Evolutionary conservation across 2,797 vertebrate genomes (phyloP), one percentile per base, ranked within the genome.

Genomic region (Carapus acus): DNA sequence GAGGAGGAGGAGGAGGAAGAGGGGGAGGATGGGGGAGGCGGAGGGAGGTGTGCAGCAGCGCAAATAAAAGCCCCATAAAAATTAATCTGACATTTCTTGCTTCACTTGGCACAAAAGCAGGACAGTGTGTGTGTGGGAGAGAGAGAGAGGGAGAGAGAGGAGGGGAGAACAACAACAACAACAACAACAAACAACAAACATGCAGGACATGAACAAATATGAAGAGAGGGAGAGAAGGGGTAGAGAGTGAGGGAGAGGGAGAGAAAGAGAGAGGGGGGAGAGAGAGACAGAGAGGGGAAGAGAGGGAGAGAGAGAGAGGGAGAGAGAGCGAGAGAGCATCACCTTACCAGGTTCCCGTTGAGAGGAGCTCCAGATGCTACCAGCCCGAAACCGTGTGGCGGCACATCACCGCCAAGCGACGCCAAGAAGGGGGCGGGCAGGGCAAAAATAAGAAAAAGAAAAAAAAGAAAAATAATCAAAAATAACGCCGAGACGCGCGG

Each of bases 311-410:
- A 62, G 15, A 14, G 15, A 14, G 15, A 14, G 15, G 9, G 24
- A 27, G 24, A 27, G 24, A 4, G 24, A 27, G 24, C 4, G 24
- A 27, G 18, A 41, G 73, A 86, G 90, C 80, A 80, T 82, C 86
- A 93, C 92, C 91, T n/a, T 95, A 95, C 93, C 93, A 85, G 90
- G 85, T 73, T 91, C 89, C 90, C 81, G 88, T 83, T 76, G 80
- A 84, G 81, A 81, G 78, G 74, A 83, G 90, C 87, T 87, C 88
- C 89, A 90, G 90, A 88, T 88, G 88, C 88, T 91, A 90, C 84
- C 89, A 91, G 90, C 83, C 88, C 85, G 91, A 85, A 85, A 88
- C 87, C 87, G 90, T 82, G 89, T 83, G 85, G 87, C 89, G 87
- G 88, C 87, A 89, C 92, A 94, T 94, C 85, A 90, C 86, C 63